These are phyloP conservation scores for Electrona antarctica DNA, from an alignment of 2,113 vertebrate genomes.

Conservation along the genomic window DNA sequence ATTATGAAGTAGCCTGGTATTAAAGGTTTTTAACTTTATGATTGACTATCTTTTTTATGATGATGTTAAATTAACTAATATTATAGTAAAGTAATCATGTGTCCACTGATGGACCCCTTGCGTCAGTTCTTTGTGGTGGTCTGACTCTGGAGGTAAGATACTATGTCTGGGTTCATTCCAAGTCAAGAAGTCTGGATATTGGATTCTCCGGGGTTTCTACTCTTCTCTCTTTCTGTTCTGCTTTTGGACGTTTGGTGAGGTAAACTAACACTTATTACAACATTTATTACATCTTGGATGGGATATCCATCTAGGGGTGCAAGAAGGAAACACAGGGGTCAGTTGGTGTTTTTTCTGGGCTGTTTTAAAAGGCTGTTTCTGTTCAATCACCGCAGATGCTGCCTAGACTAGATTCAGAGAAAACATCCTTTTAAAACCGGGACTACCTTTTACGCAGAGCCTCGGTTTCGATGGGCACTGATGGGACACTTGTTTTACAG, in stretches of 20 bases:
- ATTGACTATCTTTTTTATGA: constrained; percentile 11
- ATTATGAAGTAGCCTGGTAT: too few species aligned
- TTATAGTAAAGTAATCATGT: constrained; percentile 14
- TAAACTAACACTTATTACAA: constrained; percentile 15
- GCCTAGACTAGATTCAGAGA: too few species aligned
- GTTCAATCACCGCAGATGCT: too few species aligned
- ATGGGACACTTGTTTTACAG: too few species aligned
- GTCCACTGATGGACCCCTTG: neutral
- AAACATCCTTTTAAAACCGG: too few species aligned
- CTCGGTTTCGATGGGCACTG: too few species aligned
- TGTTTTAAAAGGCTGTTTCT: neutral
- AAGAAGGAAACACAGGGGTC: constrained; percentile 1
- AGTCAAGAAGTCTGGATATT: constrained; percentile 41
- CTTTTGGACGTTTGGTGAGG: neutral
- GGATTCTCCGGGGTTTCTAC: constrained; percentile 12
- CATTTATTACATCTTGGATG: constrained; percentile 1
- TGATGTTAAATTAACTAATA: constrained; percentile 27
- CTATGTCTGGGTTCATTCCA: constrained; percentile 22
- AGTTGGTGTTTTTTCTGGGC: constrained; percentile 27
- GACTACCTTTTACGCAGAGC: too few species aligned
- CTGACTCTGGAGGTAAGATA: constrained; percentile 2
- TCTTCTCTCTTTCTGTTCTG: neutral
- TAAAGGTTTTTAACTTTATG: too few species aligned
- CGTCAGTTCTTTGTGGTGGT: constrained; percentile 22
- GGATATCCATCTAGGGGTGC: neutral